Evolutionary conservation across 2,888 invertebrate genomes (phyloP).

Genomic region (Microctonus brassicae): DNA sequence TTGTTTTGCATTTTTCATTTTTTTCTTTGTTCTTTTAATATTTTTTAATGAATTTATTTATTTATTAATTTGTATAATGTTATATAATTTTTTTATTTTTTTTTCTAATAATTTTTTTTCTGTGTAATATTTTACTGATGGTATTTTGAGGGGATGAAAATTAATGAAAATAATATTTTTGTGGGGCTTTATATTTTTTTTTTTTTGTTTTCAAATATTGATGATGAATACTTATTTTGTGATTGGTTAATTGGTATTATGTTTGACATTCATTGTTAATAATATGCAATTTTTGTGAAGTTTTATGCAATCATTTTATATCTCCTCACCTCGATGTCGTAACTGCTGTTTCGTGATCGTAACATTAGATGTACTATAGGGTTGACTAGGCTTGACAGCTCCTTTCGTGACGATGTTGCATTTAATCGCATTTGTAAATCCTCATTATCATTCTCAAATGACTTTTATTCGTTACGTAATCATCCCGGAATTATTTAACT

Average conservation of each 20-base stretch:
- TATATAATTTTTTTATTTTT: neutral
- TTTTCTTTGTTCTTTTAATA: neutral
- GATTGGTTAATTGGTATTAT: neutral
- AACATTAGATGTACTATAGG: constrained; percentile 27
- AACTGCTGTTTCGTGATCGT: constrained; percentile 26
- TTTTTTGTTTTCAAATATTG: neutral
- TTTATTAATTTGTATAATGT: neutral
- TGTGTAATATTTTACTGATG: too few relatives aligned
- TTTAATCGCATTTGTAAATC: constrained; percentile 16
- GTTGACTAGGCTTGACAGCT: constrained; percentile 14
- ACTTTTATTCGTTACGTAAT: neutral
- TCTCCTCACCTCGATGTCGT: constrained; percentile 33
- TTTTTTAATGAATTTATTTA: neutral
- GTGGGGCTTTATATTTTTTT: neutral
- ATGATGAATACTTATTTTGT: neutral
- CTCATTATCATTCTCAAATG: constrained; percentile 1
- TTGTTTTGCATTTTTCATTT: neutral
- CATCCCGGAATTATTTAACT: neutral
- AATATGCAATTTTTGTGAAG: constrained; percentile 31
- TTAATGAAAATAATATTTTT: neutral
- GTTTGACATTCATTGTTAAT: constrained; percentile 26
- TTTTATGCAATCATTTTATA: constrained; percentile 33
- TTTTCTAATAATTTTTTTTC: too few relatives aligned
- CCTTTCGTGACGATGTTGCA: constrained; percentile 9
- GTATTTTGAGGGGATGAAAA: neutral